phyloP scores from a whole-genome alignment of 2,888 invertebrate genomes.

The Dascillus cervinus region DNA sequence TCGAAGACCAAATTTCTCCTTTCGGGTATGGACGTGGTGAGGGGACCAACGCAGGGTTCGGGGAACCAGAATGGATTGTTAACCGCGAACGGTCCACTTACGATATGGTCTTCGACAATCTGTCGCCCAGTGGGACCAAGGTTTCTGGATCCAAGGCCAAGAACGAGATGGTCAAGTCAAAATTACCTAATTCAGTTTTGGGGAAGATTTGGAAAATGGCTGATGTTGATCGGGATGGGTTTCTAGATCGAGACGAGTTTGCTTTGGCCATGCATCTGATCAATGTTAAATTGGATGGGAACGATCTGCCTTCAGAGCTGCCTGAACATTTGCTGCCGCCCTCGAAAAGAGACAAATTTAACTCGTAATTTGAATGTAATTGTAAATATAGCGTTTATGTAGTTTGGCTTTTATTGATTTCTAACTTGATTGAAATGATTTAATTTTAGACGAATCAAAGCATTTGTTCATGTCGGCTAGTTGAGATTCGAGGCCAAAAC shows the following conservation, averaged over 20 bases:
- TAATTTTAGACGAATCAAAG: no score
- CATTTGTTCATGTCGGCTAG: no score
- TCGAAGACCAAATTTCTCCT: constrained; percentile 71
- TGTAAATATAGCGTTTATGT: constrained; percentile 4
- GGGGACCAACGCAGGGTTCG: constrained; percentile 91
- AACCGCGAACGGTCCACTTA: constrained; percentile 77
- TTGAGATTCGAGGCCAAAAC: no score
- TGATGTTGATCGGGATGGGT: constrained; percentile 91
- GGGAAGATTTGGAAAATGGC: constrained; percentile 97
- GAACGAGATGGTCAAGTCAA: constrained; percentile 92
- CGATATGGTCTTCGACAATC: constrained; percentile 70
- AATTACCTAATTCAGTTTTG: constrained; percentile 91
- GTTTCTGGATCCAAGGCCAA: constrained; percentile 87
- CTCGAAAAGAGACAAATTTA: constrained; percentile 48
- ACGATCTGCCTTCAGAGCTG: constrained; percentile 79
- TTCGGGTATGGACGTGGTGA: constrained; percentile 92
- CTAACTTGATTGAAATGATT: no score
- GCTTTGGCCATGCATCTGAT: constrained; percentile 95
- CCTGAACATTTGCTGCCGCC: constrained; percentile 89
- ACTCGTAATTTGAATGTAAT: not conserved
- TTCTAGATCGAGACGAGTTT: constrained; percentile 91
- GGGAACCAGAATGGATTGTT: constrained; percentile 96
- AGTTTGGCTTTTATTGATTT: no score
- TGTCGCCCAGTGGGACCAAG: constrained; percentile 85
- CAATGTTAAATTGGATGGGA: constrained; percentile 79